A percentile compares a stretch with the other conserved stretches of the same genome.
These are phyloP conservation scores for Hypomesus transpacificus DNA, from an alignment of 2,113 vertebrate genomes.

Conservation along the genomic window DNA sequence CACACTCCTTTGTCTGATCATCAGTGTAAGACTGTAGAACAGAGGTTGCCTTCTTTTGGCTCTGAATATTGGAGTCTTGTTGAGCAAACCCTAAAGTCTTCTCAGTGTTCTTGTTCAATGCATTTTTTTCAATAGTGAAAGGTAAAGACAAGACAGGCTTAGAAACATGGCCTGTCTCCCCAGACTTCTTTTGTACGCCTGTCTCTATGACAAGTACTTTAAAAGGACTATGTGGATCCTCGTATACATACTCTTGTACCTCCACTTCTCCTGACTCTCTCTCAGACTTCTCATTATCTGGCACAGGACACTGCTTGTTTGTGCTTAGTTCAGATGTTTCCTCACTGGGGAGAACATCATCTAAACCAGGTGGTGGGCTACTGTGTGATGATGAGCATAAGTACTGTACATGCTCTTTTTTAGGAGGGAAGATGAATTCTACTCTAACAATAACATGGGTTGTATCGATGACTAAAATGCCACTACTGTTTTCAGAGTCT, in stretches of 20 bases:
- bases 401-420: conserved; percentile 71
- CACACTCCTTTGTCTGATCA: background rate
- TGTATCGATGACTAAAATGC: conserved; percentile 79
- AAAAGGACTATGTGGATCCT: background rate
- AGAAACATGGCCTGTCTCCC: conserved; percentile 12
- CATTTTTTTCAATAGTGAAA: conserved; percentile 35
- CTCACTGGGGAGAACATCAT: conserved; percentile 1
- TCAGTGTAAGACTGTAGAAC: background rate
- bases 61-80: conserved; percentile 24
- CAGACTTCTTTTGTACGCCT: background rate
- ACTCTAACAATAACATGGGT: conserved; percentile 83
- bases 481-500: conserved; percentile 48
- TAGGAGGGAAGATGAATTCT: conserved; percentile 75
- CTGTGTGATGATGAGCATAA: conserved; percentile 22
- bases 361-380: conserved; percentile 17
- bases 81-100: conserved; percentile 66
- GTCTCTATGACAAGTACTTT: conserved; percentile 17
- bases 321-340: conserved; percentile 23
- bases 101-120: conserved; percentile 59
- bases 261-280: conserved; percentile 4
- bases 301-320: conserved; percentile 8
- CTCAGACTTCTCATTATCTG: conserved; percentile 12
- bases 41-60: conserved; percentile 11
- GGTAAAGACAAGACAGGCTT: background rate
- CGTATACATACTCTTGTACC: background rate